Evolutionary conservation across 1,140 invertebrate species (phyloP), one percentile per base, ranked within the genome.

Genomic region (Sarcophaga bullata): DNA sequence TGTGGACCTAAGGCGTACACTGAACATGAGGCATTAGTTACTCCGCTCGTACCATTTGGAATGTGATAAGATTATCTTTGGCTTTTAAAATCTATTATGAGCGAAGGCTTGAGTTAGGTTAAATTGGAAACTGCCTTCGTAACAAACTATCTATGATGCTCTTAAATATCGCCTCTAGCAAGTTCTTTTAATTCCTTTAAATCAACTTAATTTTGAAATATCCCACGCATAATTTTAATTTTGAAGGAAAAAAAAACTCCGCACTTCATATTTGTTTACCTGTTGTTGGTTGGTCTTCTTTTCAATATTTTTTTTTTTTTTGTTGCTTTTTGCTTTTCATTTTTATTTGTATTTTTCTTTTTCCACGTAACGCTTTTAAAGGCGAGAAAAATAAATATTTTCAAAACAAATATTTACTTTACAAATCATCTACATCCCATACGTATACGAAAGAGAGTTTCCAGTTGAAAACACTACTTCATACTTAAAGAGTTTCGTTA

Each of bases 381-480:
- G 75, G 75, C 75, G 75, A 78, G 75, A 78, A 78, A 78, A 78
- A 19, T 78, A 78, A 78, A 78, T 19, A 78, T 78, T 78, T 19
- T 58, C 19, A 49, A 72, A 72, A 81, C 37, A 81, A 72, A 81
- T 58, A 81, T 81, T 68, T 62, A 81, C 47, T 68, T 68, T 17
- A 81, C 52, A 62, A 81, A 81, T 72, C 52, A 81, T 49, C n/a
- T 47, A 62, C 80, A 68, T 68, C 49, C 37, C 48, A 17, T 82
- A 72, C 25, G 81, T 52, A 13, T 37, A 73, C 10, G 47, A 13
- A 78, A 76, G 73, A 58, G 81, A 9, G 17, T 8, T 68, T 68
- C 62, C 19, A 19, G n/a, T 68, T 9, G 17, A 68, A 25, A 68
- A 68, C 25, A 37, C 62, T 19, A 68, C 10, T 68, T 68, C n/a